phyloP scores from a whole-genome alignment of 2,113 vertebrate species.

The Xerus inauris region DNA sequence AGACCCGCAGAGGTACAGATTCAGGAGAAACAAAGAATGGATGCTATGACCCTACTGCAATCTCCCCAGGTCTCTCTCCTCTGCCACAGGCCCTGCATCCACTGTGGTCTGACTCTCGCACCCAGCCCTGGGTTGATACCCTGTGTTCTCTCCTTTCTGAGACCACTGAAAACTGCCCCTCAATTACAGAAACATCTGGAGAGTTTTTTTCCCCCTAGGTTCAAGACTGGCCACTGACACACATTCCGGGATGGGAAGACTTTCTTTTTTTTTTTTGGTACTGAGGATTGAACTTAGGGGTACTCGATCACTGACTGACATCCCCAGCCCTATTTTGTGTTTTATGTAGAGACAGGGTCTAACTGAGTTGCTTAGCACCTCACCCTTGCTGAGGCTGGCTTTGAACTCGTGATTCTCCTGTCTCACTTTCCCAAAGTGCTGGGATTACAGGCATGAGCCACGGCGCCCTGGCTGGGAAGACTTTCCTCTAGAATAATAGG shows the following conservation, averaged over 20 bases:
- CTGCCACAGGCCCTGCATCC: not conserved
- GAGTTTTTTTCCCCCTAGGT: not conserved
- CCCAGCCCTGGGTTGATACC: rapidly evolving
- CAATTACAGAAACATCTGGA: not conserved
- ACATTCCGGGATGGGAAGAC: not conserved
- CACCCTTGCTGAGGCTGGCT: too few relatives aligned
- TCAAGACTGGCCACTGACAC: not conserved
- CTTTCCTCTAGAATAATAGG: not conserved
- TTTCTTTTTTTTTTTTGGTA: too few relatives aligned
- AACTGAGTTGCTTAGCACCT: too few relatives aligned
- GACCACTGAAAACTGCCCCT: not conserved
- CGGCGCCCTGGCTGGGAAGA: too few relatives aligned
- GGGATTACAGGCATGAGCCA: too few relatives aligned
- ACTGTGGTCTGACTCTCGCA: too few relatives aligned
- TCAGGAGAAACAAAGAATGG: not conserved
- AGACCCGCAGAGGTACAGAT: not conserved
- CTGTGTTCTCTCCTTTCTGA: not conserved
- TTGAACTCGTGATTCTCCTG: too few relatives aligned
- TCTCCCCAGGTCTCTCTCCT: not conserved
- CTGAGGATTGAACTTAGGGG: too few relatives aligned
- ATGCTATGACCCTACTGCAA: rapidly evolving
- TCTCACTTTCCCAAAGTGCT: too few relatives aligned
- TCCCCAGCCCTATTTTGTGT: too few relatives aligned
- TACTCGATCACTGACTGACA: too few relatives aligned
- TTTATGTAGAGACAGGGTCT: too few relatives aligned